Percentiles rank a stretch among this genome's conserved stretches.
Evolutionary conservation across 1,140 invertebrate genomes (phyloP).

Genomic region (Drosophila pachea): DNA sequence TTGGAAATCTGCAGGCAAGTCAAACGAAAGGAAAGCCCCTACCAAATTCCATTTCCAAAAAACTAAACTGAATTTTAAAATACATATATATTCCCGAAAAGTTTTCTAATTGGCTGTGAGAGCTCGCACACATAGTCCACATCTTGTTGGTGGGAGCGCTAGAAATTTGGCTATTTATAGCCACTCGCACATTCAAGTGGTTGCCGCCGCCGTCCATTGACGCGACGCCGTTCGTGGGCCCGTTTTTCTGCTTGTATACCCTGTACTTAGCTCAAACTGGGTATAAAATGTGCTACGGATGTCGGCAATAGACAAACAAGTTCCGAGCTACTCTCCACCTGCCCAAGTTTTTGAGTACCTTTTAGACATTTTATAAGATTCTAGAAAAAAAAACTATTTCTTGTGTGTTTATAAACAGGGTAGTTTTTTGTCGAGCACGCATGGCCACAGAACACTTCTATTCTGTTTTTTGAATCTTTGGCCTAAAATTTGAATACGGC

Average conservation of each 20-base stretch:
- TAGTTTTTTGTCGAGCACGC: neutral
- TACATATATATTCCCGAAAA: slow-evolving; percentile 18
- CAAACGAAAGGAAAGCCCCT: neutral
- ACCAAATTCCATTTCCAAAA: slow-evolving; percentile 7
- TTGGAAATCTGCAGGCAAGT: slow-evolving; percentile 85
- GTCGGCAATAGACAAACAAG: neutral
- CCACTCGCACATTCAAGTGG: slow-evolving; percentile 72
- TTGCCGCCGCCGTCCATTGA: slow-evolving; percentile 54
- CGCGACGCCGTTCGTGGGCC: slow-evolving; percentile 12
- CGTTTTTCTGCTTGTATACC: slow-evolving; percentile 4
- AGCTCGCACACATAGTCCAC: slow-evolving; percentile 41
- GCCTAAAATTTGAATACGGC: slow-evolving; percentile 58
- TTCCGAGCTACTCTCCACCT: no score
- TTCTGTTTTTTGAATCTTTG: slow-evolving; percentile 50
- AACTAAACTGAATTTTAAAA: slow-evolving; percentile 22
- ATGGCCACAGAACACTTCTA: neutral
- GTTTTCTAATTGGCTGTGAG: slow-evolving; percentile 39
- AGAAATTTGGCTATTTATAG: slow-evolving; percentile 75
- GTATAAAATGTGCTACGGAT: neutral
- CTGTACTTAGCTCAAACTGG: neutral
- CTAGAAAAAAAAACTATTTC: no score
- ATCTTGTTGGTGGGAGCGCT: slow-evolving; percentile 63
- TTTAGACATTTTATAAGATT: no score
- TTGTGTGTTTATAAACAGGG: no score
- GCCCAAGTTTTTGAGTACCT: no score